Evolutionary conservation across 2,888 invertebrate species (phyloP).

Genomic region (Parnassius orleans): DNA sequence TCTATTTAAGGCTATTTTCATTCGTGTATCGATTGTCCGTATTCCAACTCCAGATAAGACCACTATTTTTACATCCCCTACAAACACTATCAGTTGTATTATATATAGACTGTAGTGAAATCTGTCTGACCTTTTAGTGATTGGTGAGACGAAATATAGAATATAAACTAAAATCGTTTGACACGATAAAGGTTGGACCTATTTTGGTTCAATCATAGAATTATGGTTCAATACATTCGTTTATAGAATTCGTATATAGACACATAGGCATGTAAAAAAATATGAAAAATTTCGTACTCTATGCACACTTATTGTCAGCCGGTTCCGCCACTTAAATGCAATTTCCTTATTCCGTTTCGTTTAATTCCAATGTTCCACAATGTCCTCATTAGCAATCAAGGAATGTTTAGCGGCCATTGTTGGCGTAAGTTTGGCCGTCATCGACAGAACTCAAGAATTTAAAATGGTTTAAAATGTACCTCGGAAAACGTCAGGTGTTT

Average conservation of each 20-base stretch:
- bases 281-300: not conserved
- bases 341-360: conserved; percentile 58
- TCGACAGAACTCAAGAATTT: conserved; percentile 63
- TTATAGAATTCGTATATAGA: not conserved
- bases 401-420: conserved; percentile 69
- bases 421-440: conserved; percentile 66
- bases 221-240: not conserved
- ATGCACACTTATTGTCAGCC: conserved; percentile 8
- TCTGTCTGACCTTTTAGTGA: no score
- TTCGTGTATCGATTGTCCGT: no score
- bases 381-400: conserved; percentile 76
- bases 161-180: no score
- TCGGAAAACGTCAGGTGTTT: conserved; percentile 57
- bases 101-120: no score
- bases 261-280: not conserved
- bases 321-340: conserved; percentile 18
- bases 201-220: not conserved
- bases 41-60: no score
- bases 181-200: no score
- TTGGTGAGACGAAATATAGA: no score
- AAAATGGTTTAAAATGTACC: conserved; percentile 66
- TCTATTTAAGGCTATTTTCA: no score
- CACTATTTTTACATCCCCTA: no score
- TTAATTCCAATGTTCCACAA: conserved; percentile 66
- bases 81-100: no score